A percentile compares a stretch with the other conserved stretches of the same genome.
These are phyloP conservation scores for Sphenopsis melanotis DNA, from an alignment of 2,797 vertebrate species.

Conservation along the genomic window DNA sequence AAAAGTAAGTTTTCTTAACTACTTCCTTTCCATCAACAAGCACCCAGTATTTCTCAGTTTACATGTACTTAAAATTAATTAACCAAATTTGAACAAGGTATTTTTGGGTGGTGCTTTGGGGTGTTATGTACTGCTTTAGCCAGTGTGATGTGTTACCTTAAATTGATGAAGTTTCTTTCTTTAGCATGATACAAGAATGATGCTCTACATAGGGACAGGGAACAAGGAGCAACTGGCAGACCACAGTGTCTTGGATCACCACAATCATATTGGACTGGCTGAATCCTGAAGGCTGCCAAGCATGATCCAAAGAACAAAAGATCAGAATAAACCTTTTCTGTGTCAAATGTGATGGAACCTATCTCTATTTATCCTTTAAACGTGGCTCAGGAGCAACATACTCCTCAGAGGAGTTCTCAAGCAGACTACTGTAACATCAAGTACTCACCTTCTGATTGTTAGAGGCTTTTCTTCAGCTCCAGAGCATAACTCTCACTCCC, in stretches of 20 bases:
- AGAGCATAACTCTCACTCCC: background rate
- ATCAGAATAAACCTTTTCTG: background rate
- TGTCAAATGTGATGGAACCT: background rate
- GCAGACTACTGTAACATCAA: background rate
- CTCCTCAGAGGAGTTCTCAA: background rate
- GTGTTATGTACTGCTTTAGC: background rate
- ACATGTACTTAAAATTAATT: background rate
- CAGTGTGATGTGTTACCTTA: background rate
- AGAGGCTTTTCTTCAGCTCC: background rate
- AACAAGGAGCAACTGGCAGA: background rate
- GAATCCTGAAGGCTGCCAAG: background rate
- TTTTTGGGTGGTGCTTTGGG: background rate
- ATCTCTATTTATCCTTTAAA: background rate
- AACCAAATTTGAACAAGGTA: background rate
- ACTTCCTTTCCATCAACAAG: background rate
- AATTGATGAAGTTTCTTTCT: background rate
- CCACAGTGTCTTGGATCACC: background rate
- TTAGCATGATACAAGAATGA: background rate
- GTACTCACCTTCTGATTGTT: rapidly evolving
- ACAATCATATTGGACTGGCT: background rate
- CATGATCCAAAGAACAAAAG: background rate
- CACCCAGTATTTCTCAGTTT: background rate
- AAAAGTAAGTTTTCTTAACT: background rate
- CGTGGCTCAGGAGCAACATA: background rate
- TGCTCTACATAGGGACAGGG: background rate